These are phyloP conservation scores for Drosophila trapezifrons DNA, from an alignment of 1,140 invertebrate genomes.

Conservation along the genomic window DNA sequence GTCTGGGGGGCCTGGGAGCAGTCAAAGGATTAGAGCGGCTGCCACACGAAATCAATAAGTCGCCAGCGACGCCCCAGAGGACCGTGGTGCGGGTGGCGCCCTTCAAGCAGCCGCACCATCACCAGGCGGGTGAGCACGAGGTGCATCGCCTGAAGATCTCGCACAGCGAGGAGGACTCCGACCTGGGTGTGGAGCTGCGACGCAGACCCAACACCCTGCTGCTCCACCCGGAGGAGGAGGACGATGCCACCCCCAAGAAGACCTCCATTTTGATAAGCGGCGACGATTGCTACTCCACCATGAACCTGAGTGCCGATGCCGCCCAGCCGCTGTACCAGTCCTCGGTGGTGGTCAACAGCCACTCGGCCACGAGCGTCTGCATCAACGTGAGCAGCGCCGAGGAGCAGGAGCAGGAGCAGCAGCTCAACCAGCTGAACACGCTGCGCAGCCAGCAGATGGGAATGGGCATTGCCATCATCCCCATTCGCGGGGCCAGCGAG, in stretches of 20 bases:
- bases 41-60: conserved; percentile 61
- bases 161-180: conserved; percentile 75
- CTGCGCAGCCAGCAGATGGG: conserved; percentile 63
- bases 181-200: conserved; percentile 40
- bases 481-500: conserved; percentile 63
- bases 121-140: conserved; percentile 61
- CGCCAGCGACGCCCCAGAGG: conserved; percentile 41
- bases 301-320: conserved; percentile 87
- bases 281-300: conserved; percentile 88
- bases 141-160: conserved; percentile 87
- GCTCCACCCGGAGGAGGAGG: conserved; percentile 8
- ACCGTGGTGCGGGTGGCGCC: conserved; percentile 82
- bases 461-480: conserved; percentile 71
- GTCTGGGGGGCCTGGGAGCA: conserved; percentile 12
- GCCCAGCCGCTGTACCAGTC: conserved; percentile 87
- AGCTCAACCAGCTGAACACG: conserved; percentile 78
- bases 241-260: conserved; percentile 85
- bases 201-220: conserved; percentile 22
- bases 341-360: conserved; percentile 86
- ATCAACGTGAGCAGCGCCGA: conserved; percentile 85
- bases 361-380: conserved; percentile 85
- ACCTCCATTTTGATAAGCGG: conserved; percentile 91
- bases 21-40: conserved; percentile 66
- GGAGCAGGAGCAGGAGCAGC: conserved; percentile 65
- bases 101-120: conserved; percentile 65